phyloP scores from a whole-genome alignment of 2,888 invertebrate genomes.

The Amaurobius ferox region DNA sequence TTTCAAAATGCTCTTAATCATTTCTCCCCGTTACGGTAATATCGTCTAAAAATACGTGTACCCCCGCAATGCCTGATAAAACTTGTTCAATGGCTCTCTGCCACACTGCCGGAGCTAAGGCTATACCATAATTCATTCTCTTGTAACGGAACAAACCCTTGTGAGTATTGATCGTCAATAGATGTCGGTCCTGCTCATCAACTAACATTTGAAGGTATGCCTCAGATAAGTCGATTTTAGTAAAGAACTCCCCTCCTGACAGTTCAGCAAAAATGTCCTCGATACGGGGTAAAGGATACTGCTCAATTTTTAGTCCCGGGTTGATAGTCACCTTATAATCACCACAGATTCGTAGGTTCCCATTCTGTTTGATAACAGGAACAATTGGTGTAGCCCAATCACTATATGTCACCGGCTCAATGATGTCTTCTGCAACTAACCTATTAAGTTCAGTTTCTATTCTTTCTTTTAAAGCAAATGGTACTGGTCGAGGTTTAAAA shows the following conservation, averaged over 20 bases:
- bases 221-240: conserved; percentile 75
- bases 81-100: conserved; percentile 56
- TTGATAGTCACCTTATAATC: conserved; percentile 76
- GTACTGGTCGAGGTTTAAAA: conserved; percentile 50
- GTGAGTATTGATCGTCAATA: conserved; percentile 76
- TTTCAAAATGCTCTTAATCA: conserved; percentile 30
- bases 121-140: conserved; percentile 76
- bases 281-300: conserved; percentile 75
- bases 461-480: conserved; percentile 48
- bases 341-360: conserved; percentile 75
- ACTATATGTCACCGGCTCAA: conserved; percentile 43
- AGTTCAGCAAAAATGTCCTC: conserved; percentile 76
- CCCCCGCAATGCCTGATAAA: conserved; percentile 22
- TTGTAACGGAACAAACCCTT: conserved; percentile 76
- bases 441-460: conserved; percentile 42
- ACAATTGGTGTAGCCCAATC: conserved; percentile 46
- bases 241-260: conserved; percentile 74
- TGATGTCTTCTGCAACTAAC: conserved; percentile 44
- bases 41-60: conserved; percentile 25
- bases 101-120: conserved; percentile 76
- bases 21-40: conserved; percentile 14
- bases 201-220: conserved; percentile 77
- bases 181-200: conserved; percentile 75
- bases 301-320: conserved; percentile 74
- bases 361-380: conserved; percentile 43